Conservation (phyloP, 2,113 vertebrate genomes). For the Microcebus jonahi region DNA sequence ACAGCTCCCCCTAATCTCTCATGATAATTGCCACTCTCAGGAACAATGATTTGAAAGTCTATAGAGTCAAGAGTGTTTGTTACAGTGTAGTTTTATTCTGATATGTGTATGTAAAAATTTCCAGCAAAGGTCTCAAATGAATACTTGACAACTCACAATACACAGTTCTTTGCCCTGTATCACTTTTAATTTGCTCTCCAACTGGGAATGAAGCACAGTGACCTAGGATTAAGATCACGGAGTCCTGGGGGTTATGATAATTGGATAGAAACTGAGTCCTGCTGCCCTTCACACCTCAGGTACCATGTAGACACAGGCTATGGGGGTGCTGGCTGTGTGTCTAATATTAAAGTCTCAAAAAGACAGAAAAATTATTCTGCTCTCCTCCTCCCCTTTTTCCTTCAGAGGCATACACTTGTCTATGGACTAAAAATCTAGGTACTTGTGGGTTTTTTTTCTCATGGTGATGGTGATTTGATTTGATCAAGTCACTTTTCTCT, state of each 20-base stretch:
- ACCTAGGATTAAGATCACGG: neutral
- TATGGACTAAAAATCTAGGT: neutral
- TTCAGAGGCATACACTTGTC: neutral
- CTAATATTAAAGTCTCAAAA: neutral
- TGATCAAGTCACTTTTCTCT: neutral
- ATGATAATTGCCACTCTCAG: neutral
- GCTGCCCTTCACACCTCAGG: neutral
- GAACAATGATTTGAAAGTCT: neutral
- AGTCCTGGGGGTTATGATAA: neutral
- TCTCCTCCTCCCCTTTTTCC: fast-evolving
- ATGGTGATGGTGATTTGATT: neutral
- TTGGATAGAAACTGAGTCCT: neutral
- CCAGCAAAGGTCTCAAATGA: neutral
- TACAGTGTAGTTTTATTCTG: neutral
- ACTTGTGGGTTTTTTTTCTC: neutral
- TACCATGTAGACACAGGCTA: neutral
- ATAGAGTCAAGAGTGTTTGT: neutral
- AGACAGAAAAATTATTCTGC: neutral
- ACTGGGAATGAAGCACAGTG: neutral
- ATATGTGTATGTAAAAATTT: neutral
- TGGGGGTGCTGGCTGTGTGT: neutral
- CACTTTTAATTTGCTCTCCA: slow-evolving; percentile 2
- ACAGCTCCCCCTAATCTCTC: neutral
- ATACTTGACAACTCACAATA: neutral
- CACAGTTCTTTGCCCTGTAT: neutral